Base-by-base conservation (phyloP, 2,888 invertebrate genomes). In the Eupithecia dodoneata region DNA sequence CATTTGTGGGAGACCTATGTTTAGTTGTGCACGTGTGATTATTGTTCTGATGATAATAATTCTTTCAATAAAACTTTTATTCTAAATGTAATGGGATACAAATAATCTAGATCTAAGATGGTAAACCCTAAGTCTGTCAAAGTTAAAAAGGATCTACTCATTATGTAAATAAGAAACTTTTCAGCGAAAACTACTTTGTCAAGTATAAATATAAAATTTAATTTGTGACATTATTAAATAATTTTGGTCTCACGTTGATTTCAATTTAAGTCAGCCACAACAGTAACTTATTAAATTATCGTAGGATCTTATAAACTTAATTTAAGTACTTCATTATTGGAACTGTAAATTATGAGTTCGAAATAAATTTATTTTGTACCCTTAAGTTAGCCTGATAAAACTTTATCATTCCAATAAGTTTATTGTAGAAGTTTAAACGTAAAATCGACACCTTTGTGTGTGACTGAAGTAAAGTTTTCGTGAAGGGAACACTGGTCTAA, bases 361-460 rank as follows among this genome's bases (percentile, higher is more conserved):
- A 49, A 47, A 30, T 30, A 47, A 70, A 18, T 47, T 70, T 30
- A 12, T 63, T 10, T 30, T 10, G 30, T 63, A 30, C 63, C 15
- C 30, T 4, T 6, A 30, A 70, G 30, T 70, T 12, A 49, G 70
- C 69, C 47, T 49, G 15, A 72, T 65, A 59, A 47, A 76, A 74
- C 72, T 74, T 72, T n/a, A 42, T 44, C 70, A 76, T 76, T 73
- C 45, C 72, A 74, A 76, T 76, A 70, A 72, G 72, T 76, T 76
- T 71, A 73, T 73, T 76, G 72, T 73, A 47, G 74, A 74, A 78
- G 69, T 74, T 75, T 65, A 3, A 72, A 59, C 71, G 72, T 72
- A 63, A 77, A 79, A 77, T 79, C 79, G 75, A 79, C 79, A 79
- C 77, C 77, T 75, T 73, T 59, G 42, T 52, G 41, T 73, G 74